Conservation (phyloP, 2,113 vertebrate species). For the Eublepharis macularius region DNA sequence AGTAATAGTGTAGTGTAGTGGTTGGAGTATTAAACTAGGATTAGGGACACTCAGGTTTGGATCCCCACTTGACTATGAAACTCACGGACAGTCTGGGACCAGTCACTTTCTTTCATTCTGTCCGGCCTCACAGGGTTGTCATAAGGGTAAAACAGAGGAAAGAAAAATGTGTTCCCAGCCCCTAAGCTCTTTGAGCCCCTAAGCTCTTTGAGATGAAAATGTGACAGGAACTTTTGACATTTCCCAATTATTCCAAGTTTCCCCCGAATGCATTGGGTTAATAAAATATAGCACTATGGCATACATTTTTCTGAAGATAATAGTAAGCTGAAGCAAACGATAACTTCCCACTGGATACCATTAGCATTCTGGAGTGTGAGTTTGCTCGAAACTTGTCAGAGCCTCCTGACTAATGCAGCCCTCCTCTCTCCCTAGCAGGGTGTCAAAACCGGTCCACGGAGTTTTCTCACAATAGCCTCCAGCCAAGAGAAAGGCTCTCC, state of each 20-base stretch:
- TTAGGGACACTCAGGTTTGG: no score
- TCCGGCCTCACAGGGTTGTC: no score
- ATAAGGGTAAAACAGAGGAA: no score
- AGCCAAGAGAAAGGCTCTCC: slow-evolving; percentile 63
- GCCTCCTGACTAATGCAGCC: slow-evolving; percentile 65
- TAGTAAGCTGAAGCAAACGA: slow-evolving; percentile 41
- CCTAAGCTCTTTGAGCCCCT: no score
- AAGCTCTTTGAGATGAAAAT: no score
- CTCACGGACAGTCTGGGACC: no score
- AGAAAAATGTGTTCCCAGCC: no score
- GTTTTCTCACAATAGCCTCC: slow-evolving; percentile 55
- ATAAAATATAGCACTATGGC: background rate
- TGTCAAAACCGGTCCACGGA: slow-evolving; percentile 62
- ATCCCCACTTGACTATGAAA: no score
- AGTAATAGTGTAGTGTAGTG: no score
- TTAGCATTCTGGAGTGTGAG: slow-evolving; percentile 59
- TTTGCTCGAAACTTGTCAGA: slow-evolving; percentile 61
- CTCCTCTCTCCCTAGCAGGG: slow-evolving; percentile 63
- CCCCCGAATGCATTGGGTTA: background rate
- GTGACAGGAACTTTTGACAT: no score
- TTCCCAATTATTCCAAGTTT: background rate
- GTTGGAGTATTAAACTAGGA: no score
- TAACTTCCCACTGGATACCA: slow-evolving; percentile 30
- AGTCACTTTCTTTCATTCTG: no score
- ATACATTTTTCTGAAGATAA: slow-evolving; percentile 19